phyloP scores from a whole-genome alignment of 1,140 invertebrate species.

The Hypothenemus hampei region DNA sequence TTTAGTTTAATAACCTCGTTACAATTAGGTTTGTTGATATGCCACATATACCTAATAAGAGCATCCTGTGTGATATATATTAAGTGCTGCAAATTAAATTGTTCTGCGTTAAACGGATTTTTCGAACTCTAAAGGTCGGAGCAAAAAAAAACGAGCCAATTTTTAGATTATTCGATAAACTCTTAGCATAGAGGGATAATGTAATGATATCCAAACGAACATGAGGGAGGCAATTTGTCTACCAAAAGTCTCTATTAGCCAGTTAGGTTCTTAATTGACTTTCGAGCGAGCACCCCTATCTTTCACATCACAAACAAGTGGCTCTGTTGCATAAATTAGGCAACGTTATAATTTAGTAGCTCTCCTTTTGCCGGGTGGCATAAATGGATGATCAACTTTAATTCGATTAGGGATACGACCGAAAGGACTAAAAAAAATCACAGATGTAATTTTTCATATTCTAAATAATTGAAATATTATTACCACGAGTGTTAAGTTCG shows the following conservation, averaged over 20 bases:
- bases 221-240: conserved; percentile 30
- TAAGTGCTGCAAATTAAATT: conserved; percentile 38
- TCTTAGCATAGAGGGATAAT: no score
- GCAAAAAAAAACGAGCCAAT: no score
- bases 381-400: conserved; percentile 20
- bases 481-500: background rate
- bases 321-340: conserved; percentile 27
- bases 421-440: background rate
- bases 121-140: no score
- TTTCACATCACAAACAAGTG: conserved; percentile 27
- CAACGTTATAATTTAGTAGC: conserved; percentile 17
- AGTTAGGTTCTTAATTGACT: conserved; percentile 26
- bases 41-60: conserved; percentile 34
- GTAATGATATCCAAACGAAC: background rate
- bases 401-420: conserved; percentile 5
- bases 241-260: conserved; percentile 28
- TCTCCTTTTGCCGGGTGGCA: conserved; percentile 14
- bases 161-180: no score
- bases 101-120: conserved; percentile 36
- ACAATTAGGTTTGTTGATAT: conserved; percentile 34
- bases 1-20: conserved; percentile 38
- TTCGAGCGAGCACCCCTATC: conserved; percentile 27
- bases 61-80: conserved; percentile 37
- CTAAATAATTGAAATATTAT: conserved; percentile 1
- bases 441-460: background rate